These are phyloP conservation scores for Eilema depressum DNA, from an alignment of 2,888 invertebrate genomes.

Conservation along the genomic window DNA sequence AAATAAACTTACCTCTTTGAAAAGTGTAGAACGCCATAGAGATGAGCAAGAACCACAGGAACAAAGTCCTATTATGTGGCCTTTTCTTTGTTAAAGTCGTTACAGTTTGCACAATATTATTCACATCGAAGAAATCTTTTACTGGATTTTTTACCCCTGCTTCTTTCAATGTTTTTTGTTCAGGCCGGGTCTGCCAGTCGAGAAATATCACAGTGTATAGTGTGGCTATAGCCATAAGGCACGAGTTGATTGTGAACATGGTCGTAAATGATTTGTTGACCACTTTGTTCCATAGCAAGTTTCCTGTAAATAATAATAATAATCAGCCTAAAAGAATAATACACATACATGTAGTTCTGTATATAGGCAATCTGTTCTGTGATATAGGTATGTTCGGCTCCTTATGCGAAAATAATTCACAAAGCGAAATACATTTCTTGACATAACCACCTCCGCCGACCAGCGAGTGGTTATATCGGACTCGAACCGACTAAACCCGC, in stretches of 20 bases:
- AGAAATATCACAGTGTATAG: slow-evolving; percentile 89
- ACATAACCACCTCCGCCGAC: no score
- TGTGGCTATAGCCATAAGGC: slow-evolving; percentile 88
- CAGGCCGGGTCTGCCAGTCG: slow-evolving; percentile 90
- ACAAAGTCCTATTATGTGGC: slow-evolving; percentile 85
- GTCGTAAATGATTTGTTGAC: slow-evolving; percentile 89
- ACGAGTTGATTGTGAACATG: slow-evolving; percentile 91
- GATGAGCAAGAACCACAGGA: slow-evolving; percentile 90
- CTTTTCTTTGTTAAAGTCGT: slow-evolving; percentile 88
- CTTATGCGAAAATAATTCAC: no score
- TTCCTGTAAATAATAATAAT: slow-evolving; percentile 78
- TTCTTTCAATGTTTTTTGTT: slow-evolving; percentile 88
- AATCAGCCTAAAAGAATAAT: no score
- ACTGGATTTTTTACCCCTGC: slow-evolving; percentile 87
- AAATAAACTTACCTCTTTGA: slow-evolving; percentile 87
- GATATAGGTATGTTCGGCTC: no score
- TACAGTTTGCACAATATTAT: slow-evolving; percentile 89
- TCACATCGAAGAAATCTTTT: slow-evolving; percentile 90
- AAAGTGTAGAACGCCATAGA: slow-evolving; percentile 94
- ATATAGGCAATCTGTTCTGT: no score
- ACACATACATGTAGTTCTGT: no score
- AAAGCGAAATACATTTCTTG: no score
- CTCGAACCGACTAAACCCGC: no score
- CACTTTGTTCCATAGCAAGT: slow-evolving; percentile 88
- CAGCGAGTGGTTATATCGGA: no score